Conservation (phyloP, 1,140 invertebrate species). For the Harpegnathos saltator region DNA sequence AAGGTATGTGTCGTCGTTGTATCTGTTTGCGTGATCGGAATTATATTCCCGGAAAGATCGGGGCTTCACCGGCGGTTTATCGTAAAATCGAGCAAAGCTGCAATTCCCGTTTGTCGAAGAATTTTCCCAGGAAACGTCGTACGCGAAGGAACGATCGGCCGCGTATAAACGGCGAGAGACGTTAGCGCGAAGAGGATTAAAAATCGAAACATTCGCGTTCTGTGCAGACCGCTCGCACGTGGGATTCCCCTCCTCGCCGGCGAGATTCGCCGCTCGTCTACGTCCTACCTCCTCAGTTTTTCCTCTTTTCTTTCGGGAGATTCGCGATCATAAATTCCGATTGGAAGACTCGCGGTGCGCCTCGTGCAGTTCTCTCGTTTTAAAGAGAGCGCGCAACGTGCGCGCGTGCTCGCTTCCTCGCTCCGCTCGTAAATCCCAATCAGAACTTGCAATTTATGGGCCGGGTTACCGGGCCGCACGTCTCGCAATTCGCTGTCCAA, state of each 20-base stretch:
- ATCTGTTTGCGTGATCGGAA: background rate
- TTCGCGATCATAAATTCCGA: slow-evolving; percentile 60
- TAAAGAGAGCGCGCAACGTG: slow-evolving; percentile 32
- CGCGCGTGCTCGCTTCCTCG: background rate
- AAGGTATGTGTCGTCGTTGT: too few relatives aligned
- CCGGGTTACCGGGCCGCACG: slow-evolving; percentile 39
- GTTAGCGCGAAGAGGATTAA: slow-evolving; percentile 4
- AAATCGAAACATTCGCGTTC: background rate
- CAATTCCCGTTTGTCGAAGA: too few relatives aligned
- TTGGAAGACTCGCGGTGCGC: slow-evolving; percentile 43
- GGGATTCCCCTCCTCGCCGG: background rate
- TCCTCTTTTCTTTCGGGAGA: slow-evolving; percentile 22
- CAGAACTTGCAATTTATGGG: slow-evolving; percentile 70
- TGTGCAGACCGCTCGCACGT: background rate
- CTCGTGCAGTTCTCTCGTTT: slow-evolving; percentile 59
- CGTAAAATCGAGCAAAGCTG: too few relatives aligned
- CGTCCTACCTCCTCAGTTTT: background rate
- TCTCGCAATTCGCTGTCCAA: slow-evolving; percentile 32
- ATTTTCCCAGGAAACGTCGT: too few relatives aligned
- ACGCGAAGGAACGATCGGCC: too few relatives aligned
- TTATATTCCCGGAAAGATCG: background rate
- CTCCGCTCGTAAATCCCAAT: slow-evolving; percentile 69
- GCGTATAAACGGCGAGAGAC: too few relatives aligned
- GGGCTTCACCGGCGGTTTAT: background rate
- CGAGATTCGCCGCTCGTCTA: background rate